These are phyloP conservation scores for Dendronephthya gigantea DNA, from an alignment of 64 coral and sea anemone genomes.

Conservation along the genomic window DNA sequence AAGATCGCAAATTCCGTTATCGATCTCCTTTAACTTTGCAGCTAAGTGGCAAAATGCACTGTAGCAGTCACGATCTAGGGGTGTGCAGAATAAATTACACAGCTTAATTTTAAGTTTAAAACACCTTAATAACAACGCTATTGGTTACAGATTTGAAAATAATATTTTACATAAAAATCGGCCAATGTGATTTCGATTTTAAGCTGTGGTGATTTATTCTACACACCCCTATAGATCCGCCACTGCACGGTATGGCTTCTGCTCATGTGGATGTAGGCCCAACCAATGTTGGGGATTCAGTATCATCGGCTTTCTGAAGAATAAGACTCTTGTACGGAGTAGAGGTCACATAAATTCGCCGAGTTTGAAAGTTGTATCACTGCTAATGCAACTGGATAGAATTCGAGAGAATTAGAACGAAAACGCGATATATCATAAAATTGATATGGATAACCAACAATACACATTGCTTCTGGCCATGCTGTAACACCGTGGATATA, in stretches of 20 bases:
- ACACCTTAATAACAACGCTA: too few relatives aligned
- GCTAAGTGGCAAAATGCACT: constrained; percentile 54
- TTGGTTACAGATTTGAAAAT: too few relatives aligned
- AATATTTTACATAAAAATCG: too few relatives aligned
- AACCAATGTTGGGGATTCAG: constrained; percentile 36
- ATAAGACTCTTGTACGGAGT: too few relatives aligned
- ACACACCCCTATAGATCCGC: too few relatives aligned
- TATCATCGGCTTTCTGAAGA: constrained; percentile 41
- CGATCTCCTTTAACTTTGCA: constrained; percentile 41
- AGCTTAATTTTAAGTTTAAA: too few relatives aligned
- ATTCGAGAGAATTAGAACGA: constrained; percentile 27
- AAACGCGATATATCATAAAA: constrained; percentile 50
- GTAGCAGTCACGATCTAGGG: too few relatives aligned
- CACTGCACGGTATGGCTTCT: too few relatives aligned
- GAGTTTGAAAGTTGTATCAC: constrained; percentile 50
- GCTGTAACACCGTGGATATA: constrained; percentile 45
- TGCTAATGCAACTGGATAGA: constrained; percentile 39
- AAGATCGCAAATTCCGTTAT: constrained; percentile 42
- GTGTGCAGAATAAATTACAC: too few relatives aligned
- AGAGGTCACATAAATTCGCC: constrained; percentile 40
- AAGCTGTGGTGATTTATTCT: too few relatives aligned
- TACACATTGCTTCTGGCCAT: constrained; percentile 57
- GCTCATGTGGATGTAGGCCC: constrained; percentile 49
- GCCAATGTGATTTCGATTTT: too few relatives aligned
- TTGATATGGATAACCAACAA: constrained; percentile 41